Conservation (phyloP, 2,888 invertebrate genomes). For the Dynastes maya region DNA sequence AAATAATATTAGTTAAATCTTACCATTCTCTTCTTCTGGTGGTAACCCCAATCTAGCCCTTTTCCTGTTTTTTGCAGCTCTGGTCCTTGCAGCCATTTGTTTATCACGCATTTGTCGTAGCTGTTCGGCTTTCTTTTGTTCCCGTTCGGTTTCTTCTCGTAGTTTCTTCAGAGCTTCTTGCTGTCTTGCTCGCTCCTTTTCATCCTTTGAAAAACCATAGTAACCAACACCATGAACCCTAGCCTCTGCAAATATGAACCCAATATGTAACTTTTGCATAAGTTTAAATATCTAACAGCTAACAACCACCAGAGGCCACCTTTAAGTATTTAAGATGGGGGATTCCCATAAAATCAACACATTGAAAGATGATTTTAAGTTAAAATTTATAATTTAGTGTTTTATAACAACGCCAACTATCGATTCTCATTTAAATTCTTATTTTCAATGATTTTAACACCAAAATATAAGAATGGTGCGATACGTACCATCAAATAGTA, state of each 20-base stretch:
- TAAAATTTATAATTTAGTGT: too few species aligned
- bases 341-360: too few species aligned
- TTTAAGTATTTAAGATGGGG: too few species aligned
- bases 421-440: too few species aligned
- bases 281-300: too few species aligned
- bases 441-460: conserved; percentile 18
- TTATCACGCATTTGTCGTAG: conserved; percentile 77
- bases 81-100: conserved; percentile 79
- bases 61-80: conserved; percentile 83
- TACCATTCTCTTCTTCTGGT: conserved; percentile 67
- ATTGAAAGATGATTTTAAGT: too few species aligned
- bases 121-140: conserved; percentile 78
- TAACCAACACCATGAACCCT: conserved; percentile 94
- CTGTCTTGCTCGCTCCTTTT: conserved; percentile 83
- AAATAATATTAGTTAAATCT: conserved; percentile 5
- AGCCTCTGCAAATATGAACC: conserved; percentile 77
- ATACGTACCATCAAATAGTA: conserved; percentile 85
- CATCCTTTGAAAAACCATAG: conserved; percentile 92
- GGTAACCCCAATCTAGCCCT: conserved; percentile 82
- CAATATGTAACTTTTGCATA: too few species aligned
- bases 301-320: too few species aligned
- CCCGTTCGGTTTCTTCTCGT: conserved; percentile 80
- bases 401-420: too few species aligned
- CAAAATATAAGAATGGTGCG: conserved; percentile 26
- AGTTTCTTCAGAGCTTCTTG: conserved; percentile 83